A percentile compares a stretch with the other conserved stretches of the same genome.
Conservation (phyloP, 2,113 vertebrate species). For the Tetrao urogallus region DNA sequence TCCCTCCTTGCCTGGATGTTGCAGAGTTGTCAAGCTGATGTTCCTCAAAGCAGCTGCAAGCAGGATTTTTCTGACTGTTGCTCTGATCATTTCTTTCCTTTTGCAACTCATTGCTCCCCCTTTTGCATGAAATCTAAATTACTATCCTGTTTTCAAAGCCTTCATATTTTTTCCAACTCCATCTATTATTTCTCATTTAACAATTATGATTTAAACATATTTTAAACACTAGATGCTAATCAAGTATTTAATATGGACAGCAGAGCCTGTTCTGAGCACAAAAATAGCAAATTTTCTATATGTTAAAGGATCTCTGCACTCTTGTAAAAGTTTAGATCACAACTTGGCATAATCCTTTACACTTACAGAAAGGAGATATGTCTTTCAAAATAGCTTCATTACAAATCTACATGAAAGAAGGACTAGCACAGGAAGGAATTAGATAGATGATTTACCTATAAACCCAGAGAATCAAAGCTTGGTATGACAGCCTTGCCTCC, state of each 20-base stretch:
- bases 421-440: neutral
- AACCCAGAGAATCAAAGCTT: neutral
- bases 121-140: neutral
- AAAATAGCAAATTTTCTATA: neutral
- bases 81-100: neutral
- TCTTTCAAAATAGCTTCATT: neutral
- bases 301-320: neutral
- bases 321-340: neutral
- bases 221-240: neutral
- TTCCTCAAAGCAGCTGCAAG: neutral
- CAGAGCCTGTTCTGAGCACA: neutral
- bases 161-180: neutral
- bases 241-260: neutral
- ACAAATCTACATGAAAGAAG: neutral
- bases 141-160: neutral
- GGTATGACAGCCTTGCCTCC: neutral
- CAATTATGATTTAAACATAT: neutral
- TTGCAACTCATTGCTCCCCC: neutral
- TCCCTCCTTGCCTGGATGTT: neutral
- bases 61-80: neutral
- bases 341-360: neutral
- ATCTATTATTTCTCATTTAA: neutral
- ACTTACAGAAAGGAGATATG: neutral
- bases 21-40: neutral
- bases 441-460: neutral